Percentiles rank a stretch among this genome's conserved stretches.
phyloP scores from a whole-genome alignment of 1,140 invertebrate species.

The Steinernema feltiae region DNA sequence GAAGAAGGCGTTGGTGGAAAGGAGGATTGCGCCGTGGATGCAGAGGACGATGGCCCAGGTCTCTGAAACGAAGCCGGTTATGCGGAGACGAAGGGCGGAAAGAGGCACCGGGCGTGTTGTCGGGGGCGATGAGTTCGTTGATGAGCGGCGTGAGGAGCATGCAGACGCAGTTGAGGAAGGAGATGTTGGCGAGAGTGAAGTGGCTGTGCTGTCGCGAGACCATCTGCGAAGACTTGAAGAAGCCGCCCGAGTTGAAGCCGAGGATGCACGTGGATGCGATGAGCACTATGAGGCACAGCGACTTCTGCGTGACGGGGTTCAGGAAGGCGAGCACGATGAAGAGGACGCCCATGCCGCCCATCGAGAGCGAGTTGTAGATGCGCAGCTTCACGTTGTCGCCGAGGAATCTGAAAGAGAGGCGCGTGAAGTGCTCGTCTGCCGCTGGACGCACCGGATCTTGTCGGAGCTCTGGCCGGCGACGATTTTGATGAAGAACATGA shows the following conservation, averaged over 20 bases:
- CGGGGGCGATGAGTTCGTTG: constrained; percentile 51
- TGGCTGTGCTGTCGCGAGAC: constrained; percentile 55
- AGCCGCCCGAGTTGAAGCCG: constrained; percentile 29
- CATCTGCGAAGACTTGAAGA: constrained; percentile 37
- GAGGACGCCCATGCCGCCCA: constrained; percentile 46
- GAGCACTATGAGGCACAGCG: constrained; percentile 17
- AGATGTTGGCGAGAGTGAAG: constrained; percentile 55
- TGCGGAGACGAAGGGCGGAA: background rate
- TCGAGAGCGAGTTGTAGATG: constrained; percentile 45
- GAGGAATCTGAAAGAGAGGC: constrained; percentile 20
- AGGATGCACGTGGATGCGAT: constrained; percentile 19
- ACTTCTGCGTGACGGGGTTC: constrained; percentile 26
- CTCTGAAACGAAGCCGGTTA: constrained; percentile 35
- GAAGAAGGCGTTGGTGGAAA: constrained; percentile 49
- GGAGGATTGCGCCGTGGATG: constrained; percentile 47
- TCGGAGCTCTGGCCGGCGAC: constrained; percentile 45
- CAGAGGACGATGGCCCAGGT: constrained; percentile 48
- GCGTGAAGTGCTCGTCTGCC: constrained; percentile 14
- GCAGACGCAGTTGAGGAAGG: constrained; percentile 53
- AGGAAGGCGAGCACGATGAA: constrained; percentile 49
- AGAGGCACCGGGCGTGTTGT: constrained; percentile 43
- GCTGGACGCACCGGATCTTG: constrained; percentile 28
- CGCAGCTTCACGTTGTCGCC: constrained; percentile 38
- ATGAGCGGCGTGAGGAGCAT: constrained; percentile 50
- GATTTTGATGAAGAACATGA: constrained; percentile 52